Percentiles rank a stretch among this genome's conserved stretches.
These are phyloP conservation scores for Mola mola DNA, from an alignment of 2,113 vertebrate species.

Conservation along the genomic window DNA sequence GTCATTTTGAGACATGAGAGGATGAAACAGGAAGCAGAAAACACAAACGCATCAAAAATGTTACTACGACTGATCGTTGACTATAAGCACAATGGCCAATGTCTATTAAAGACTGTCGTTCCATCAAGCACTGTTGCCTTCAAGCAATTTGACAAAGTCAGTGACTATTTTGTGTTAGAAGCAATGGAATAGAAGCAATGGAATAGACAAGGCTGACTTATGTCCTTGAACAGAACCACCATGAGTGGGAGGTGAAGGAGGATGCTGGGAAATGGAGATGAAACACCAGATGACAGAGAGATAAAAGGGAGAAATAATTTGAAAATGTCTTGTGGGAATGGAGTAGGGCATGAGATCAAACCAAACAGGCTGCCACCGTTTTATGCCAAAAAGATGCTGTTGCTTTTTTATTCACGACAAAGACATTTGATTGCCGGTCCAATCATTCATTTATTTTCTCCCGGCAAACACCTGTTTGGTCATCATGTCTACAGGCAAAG, in stretches of 20 bases:
- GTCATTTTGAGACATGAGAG: neutral
- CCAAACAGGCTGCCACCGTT: slow-evolving; percentile 57
- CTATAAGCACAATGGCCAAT: slow-evolving; percentile 30
- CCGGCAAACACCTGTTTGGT: slow-evolving; percentile 57
- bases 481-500: slow-evolving; percentile 75
- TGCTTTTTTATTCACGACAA: neutral
- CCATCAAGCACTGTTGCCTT: slow-evolving; percentile 28
- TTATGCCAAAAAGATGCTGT: slow-evolving; percentile 7
- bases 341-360: slow-evolving; percentile 51
- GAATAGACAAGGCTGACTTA: slow-evolving; percentile 86
- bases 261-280: slow-evolving; percentile 82
- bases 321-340: slow-evolving; percentile 67
- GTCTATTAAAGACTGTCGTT: slow-evolving; percentile 17
- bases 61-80: slow-evolving; percentile 11
- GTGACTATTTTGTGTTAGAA: slow-evolving; percentile 42
- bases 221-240: slow-evolving; percentile 96
- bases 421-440: neutral
- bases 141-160: slow-evolving; percentile 31
- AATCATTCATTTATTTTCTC: slow-evolving; percentile 6
- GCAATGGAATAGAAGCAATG: slow-evolving; percentile 65
- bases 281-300: slow-evolving; percentile 70
- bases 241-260: slow-evolving; percentile 73
- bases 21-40: slow-evolving; percentile 8
- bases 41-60: slow-evolving; percentile 1
- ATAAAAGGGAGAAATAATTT: slow-evolving; percentile 64